These are phyloP conservation scores for Paramuricea clavata DNA, from an alignment of 92 coral and sea anemone genomes.

Conservation along the genomic window DNA sequence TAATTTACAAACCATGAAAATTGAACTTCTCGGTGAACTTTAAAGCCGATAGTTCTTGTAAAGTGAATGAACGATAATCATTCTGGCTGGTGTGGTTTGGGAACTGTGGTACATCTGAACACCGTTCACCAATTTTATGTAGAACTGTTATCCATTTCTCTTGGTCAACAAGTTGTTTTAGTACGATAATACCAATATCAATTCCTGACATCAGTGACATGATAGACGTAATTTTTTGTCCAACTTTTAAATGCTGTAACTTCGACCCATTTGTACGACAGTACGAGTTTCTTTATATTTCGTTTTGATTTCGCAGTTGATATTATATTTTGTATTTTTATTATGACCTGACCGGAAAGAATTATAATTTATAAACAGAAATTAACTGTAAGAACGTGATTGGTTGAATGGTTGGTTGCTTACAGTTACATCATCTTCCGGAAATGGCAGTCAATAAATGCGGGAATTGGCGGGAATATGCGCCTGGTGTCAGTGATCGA, in stretches of 20 bases:
- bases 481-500: no score
- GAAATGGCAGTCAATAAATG: no score
- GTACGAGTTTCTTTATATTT: no score
- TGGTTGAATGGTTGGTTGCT: no score
- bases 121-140: conserved; percentile 21
- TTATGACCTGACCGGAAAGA: not conserved
- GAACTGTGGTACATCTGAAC: conserved; percentile 34
- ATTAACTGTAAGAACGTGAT: no score
- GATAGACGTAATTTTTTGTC: not conserved
- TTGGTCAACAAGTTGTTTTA: conserved; percentile 8
- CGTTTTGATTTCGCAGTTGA: not conserved
- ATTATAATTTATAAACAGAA: no score
- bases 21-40: conserved; percentile 19
- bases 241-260: not conserved
- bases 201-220: conserved; percentile 1
- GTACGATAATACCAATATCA: conserved; percentile 19
- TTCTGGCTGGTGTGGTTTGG: not conserved
- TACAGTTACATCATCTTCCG: no score
- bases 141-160: conserved; percentile 22
- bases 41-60: conserved; percentile 12
- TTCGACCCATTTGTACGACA: not conserved
- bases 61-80: conserved; percentile 34
- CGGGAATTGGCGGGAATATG: no score
- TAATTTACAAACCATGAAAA: conserved; percentile 17
- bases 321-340: no score